Evolutionary conservation across 1,140 invertebrate species (phyloP).

Genomic region (Drosophila aff.): DNA sequence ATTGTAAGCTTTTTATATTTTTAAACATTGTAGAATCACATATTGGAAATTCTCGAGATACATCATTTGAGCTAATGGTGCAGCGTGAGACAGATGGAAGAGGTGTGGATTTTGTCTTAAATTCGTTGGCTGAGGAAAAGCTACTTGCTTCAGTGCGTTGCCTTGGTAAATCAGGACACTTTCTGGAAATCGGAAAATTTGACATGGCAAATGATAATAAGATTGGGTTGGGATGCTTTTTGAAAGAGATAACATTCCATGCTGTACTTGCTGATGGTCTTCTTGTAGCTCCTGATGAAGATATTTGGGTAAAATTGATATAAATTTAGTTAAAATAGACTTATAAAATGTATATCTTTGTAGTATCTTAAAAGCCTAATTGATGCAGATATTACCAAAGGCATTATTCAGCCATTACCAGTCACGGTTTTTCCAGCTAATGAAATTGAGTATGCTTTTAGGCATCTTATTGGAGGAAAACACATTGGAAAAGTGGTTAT

Average conservation of each 20-base stretch:
- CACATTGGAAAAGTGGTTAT: conserved; percentile 93
- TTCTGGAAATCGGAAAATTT: conserved; percentile 92
- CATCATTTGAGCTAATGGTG: conserved; percentile 88
- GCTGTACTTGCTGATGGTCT: conserved; percentile 94
- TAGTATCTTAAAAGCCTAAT: conserved; percentile 74
- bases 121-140: conserved; percentile 90
- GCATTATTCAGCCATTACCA: conserved; percentile 88
- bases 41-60: conserved; percentile 88
- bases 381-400: conserved; percentile 85
- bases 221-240: conserved; percentile 91
- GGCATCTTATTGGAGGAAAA: conserved; percentile 93
- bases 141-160: conserved; percentile 91
- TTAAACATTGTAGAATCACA: conserved; percentile 84
- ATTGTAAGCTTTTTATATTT: neutral
- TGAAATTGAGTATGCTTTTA: conserved; percentile 89
- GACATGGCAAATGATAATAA: conserved; percentile 89
- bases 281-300: conserved; percentile 86
- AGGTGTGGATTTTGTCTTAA: conserved; percentile 90
- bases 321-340: neutral
- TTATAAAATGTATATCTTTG: neutral
- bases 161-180: conserved; percentile 88
- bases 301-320: conserved; percentile 85
- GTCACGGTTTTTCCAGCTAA: conserved; percentile 87
- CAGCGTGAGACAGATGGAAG: conserved; percentile 86
- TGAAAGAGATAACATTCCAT: conserved; percentile 94